Percentiles rank a stretch among this genome's conserved stretches.
phyloP scores from a whole-genome alignment of 2,797 vertebrate genomes.

The Hylomyscus alleni region DNA sequence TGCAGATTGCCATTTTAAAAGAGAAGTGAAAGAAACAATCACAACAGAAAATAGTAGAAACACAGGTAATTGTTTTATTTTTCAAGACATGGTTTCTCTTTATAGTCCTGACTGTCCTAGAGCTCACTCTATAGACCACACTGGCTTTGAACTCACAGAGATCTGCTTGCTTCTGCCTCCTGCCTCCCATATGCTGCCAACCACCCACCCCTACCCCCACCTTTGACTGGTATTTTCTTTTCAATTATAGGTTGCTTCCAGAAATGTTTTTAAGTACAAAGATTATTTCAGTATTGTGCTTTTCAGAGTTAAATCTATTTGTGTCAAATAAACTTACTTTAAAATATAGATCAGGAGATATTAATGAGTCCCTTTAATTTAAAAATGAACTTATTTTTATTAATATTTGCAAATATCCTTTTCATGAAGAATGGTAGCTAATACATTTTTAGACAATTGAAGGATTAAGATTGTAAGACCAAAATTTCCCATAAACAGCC shows the following conservation, averaged over 20 bases:
- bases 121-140: neutral
- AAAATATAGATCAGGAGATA: slow-evolving; percentile 84
- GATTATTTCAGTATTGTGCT: slow-evolving; percentile 98
- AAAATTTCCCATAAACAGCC: slow-evolving; percentile 9
- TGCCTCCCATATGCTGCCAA: neutral
- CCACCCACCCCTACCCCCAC: neutral
- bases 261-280: slow-evolving; percentile 93
- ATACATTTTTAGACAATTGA: neutral
- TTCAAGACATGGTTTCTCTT: neutral
- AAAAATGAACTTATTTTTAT: slow-evolving; percentile 56
- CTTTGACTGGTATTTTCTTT: slow-evolving; percentile 77
- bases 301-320: slow-evolving; percentile 96
- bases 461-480: slow-evolving; percentile 45
- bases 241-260: slow-evolving; percentile 82
- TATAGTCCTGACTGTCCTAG: neutral
- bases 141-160: neutral
- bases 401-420: slow-evolving; percentile 56
- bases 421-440: slow-evolving; percentile 33
- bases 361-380: slow-evolving; percentile 73
- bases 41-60: slow-evolving; percentile 79
- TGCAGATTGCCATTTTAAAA: slow-evolving; percentile 78
- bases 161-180: neutral
- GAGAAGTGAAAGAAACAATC: slow-evolving; percentile 15
- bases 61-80: slow-evolving; percentile 70
- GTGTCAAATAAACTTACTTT: slow-evolving; percentile 88